Base-by-base conservation (phyloP, 1,140 invertebrate genomes). In the Neuroterus valhalla region DNA sequence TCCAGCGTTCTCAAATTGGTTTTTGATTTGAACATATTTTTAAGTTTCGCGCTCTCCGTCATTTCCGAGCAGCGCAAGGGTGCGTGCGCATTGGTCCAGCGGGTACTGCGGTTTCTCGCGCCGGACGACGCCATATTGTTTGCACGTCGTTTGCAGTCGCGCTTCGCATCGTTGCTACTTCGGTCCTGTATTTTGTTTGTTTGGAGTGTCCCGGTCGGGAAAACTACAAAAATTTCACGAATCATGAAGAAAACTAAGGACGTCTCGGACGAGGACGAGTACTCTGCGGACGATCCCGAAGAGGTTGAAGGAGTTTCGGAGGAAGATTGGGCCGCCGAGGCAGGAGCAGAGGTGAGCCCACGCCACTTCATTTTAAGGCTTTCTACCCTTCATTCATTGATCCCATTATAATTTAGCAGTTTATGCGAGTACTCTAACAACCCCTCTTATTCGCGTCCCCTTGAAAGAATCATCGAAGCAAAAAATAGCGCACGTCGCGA, bases 171-270 rank as follows among this genome's bases (percentile, higher is more conserved):
- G 19, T 48, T 38, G 66, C 21, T 17, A 17, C 5, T 15, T 69
- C 15, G 3, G 68, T 26, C 38, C 15, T 31, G 44, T 26, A 31
- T 67, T 66, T 68, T 26, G 55, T 74, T 52, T 70, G 46, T 70
- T 31, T 70, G n/a, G 46, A 12, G 50, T 38, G 50, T 31, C 69
- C 69, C 42, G 19, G 23, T 43, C 17, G 70, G 46, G 46, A 26
- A 81, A 79, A 62, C 74, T 77, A 78, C 84, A 82, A 89, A 85
- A 83, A 90, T 90, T 90, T 85, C 89, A 80, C 88, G 86, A 52
- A 89, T 84, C 82, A 84, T 85, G 81, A 89, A 82, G 81, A 90
- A 89, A 76, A 90, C 87, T 31, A 90, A 90, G 86, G 88, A 89
- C 74, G 83, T 87, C 42, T 88, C 87, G 48, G 88, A 89, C 80